Percentiles rank a stretch among this genome's conserved stretches.
Evolutionary conservation across 2,888 invertebrate species (phyloP).

Genomic region (Erynnis tages): DNA sequence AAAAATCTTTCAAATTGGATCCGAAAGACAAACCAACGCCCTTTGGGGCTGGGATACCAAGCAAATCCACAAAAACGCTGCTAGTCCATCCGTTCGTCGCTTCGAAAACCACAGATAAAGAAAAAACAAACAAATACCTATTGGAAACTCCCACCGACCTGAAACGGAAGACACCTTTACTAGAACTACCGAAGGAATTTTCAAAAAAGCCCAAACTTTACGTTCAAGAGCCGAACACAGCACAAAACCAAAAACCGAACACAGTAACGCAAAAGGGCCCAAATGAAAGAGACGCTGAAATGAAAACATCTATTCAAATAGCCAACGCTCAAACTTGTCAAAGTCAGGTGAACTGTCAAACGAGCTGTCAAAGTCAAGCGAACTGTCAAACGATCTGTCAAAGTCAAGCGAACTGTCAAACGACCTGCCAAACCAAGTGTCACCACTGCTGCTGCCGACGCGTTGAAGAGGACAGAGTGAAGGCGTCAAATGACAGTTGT

Average conservation of each 20-base stretch:
- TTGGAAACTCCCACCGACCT: constrained; percentile 66
- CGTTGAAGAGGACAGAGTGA: constrained; percentile 28
- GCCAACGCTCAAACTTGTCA: no score
- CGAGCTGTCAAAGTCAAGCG: no score
- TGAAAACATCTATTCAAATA: constrained; percentile 44
- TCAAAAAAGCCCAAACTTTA: constrained; percentile 62
- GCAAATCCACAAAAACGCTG: constrained; percentile 51
- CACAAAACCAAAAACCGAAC: constrained; percentile 25
- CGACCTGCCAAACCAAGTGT: constrained; percentile 33
- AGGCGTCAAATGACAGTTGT: constrained; percentile 32
- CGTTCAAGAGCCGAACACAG: constrained; percentile 14
- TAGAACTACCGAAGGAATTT: constrained; percentile 58
- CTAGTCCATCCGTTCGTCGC: constrained; percentile 59
- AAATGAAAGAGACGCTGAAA: constrained; percentile 36
- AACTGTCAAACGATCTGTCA: constrained; percentile 32
- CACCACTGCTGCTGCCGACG: constrained; percentile 52
- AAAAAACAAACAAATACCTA: constrained; percentile 52
- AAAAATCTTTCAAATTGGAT: constrained; percentile 68
- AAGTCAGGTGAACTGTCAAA: constrained; percentile 32
- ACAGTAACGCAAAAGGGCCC: constrained; percentile 14
- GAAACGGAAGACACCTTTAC: constrained; percentile 58
- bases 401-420: constrained; percentile 26
- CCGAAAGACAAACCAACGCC: constrained; percentile 53
- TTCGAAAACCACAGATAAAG: constrained; percentile 19
- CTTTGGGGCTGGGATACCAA: constrained; percentile 47